Evolutionary conservation across 2,888 invertebrate genomes (phyloP).

Genomic region (Tiliacea citrago): DNA sequence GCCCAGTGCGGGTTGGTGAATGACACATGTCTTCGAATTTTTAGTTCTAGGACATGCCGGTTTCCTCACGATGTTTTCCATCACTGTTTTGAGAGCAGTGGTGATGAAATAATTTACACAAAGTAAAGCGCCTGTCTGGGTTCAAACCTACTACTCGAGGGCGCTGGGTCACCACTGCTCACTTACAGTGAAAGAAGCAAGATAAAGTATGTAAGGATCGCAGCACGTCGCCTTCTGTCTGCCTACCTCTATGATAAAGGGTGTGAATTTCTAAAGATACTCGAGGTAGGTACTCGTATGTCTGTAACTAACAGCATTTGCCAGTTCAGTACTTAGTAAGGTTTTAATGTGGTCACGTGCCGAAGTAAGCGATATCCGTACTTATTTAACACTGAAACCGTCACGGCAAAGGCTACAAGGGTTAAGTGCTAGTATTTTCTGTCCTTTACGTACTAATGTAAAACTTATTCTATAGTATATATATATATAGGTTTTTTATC

Average conservation of each 20-base stretch:
- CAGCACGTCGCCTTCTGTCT: not conserved
- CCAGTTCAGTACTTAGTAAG: not conserved
- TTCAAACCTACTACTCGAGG: too few relatives aligned
- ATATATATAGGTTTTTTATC: too few relatives aligned
- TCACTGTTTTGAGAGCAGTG: too few relatives aligned
- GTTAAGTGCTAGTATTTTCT: conserved; percentile 3
- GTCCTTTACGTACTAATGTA: conserved; percentile 14
- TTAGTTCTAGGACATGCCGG: too few relatives aligned
- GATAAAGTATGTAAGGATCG: not conserved
- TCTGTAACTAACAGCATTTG: not conserved
- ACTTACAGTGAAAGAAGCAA: too few relatives aligned
- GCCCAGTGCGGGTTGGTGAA: too few relatives aligned
- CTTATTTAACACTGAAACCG: conserved; percentile 8
- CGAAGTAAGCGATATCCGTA: not conserved
- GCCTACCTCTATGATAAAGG: not conserved
- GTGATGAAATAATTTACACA: too few relatives aligned
- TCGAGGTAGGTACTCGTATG: not conserved
- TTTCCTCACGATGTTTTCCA: too few relatives aligned
- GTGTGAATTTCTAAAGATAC: not conserved
- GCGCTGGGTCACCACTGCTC: too few relatives aligned
- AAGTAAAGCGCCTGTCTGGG: too few relatives aligned
- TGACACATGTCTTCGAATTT: too few relatives aligned
- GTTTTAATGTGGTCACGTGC: conserved; percentile 17
- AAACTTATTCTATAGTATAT: not conserved
- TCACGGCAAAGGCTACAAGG: conserved; percentile 16